These are phyloP conservation scores for Armadillidium nasatum DNA, from an alignment of 1,140 invertebrate species.

Conservation along the genomic window DNA sequence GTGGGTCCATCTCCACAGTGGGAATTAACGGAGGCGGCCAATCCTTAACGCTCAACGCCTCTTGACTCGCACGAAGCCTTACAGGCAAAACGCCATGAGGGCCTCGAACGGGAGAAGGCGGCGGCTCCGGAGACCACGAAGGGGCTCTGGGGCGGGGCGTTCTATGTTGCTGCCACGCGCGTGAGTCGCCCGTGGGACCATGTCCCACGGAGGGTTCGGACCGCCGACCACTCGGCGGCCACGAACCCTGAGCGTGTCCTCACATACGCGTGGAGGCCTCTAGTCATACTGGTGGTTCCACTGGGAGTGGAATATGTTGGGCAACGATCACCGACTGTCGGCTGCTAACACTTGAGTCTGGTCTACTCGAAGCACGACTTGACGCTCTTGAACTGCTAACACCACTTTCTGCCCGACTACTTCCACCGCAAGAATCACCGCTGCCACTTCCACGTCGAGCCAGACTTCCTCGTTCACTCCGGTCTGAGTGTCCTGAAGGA, in stretches of 20 bases:
- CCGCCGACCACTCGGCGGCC: constrained; percentile 40
- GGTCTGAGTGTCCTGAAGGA: constrained; percentile 42
- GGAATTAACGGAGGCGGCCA: constrained; percentile 38
- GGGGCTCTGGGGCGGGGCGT: constrained; percentile 36
- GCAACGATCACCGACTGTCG: constrained; percentile 38
- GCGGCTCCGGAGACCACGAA: constrained; percentile 44
- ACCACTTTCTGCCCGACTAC: constrained; percentile 43
- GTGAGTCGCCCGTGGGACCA: constrained; percentile 37
- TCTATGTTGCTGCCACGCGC: constrained; percentile 33
- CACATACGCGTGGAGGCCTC: constrained; percentile 44
- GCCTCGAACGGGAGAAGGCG: constrained; percentile 39
- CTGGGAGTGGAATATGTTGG: constrained; percentile 40
- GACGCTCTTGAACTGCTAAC: constrained; percentile 42
- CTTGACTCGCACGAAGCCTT: constrained; percentile 42
- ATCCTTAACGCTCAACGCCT: constrained; percentile 39
- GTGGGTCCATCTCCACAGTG: constrained; percentile 37
- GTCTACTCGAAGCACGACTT: constrained; percentile 38
- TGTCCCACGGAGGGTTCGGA: constrained; percentile 43
- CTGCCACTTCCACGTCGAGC: constrained; percentile 40
- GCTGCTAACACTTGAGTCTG: constrained; percentile 39
- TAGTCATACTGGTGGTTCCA: constrained; percentile 45
- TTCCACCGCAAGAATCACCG: constrained; percentile 42
- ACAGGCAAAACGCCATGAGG: constrained; percentile 36
- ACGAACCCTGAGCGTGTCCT: constrained; percentile 45
- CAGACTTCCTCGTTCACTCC: constrained; percentile 38